Evolutionary conservation across 2,888 invertebrate species (phyloP).

Genomic region (Nomada ruficornis): DNA sequence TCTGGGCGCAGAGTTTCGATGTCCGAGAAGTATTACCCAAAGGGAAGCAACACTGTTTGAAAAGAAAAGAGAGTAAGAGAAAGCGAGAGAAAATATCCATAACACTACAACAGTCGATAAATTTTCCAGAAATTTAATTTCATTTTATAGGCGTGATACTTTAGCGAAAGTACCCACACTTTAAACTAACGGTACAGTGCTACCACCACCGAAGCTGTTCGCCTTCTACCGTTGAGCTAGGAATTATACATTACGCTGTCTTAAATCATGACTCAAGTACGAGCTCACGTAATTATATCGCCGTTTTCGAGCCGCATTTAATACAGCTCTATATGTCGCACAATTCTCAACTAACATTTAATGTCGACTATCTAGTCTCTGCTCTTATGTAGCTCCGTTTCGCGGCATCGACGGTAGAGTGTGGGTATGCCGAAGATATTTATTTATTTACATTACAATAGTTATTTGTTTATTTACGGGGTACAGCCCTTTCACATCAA

Average conservation of each 20-base stretch:
- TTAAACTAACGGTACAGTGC: slow-evolving; percentile 76
- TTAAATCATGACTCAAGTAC: slow-evolving; percentile 74
- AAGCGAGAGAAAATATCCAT: slow-evolving; percentile 43
- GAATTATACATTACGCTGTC: slow-evolving; percentile 75
- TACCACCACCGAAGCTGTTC: slow-evolving; percentile 51
- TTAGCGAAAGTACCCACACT: slow-evolving; percentile 79
- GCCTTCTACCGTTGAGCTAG: slow-evolving; percentile 63
- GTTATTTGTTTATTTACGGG: no score
- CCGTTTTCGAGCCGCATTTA: slow-evolving; percentile 71
- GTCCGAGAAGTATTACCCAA: slow-evolving; percentile 46
- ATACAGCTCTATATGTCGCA: slow-evolving; percentile 62
- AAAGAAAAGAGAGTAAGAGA: neutral
- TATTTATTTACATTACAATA: no score
- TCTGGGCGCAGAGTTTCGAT: slow-evolving; percentile 23
- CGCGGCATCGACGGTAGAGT: no score
- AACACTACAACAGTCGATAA: slow-evolving; percentile 73
- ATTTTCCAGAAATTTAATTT: slow-evolving; percentile 80
- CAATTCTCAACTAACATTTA: slow-evolving; percentile 61
- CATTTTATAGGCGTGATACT: slow-evolving; percentile 81
- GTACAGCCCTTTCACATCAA: no score
- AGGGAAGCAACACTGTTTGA: slow-evolving; percentile 1
- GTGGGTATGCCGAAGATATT: no score
- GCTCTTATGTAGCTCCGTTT: no score
- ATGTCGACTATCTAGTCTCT: slow-evolving; percentile 28
- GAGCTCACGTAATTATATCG: slow-evolving; percentile 76